phyloP scores from a whole-genome alignment of 1,140 invertebrate genomes.

The Drosophila takahashii region DNA sequence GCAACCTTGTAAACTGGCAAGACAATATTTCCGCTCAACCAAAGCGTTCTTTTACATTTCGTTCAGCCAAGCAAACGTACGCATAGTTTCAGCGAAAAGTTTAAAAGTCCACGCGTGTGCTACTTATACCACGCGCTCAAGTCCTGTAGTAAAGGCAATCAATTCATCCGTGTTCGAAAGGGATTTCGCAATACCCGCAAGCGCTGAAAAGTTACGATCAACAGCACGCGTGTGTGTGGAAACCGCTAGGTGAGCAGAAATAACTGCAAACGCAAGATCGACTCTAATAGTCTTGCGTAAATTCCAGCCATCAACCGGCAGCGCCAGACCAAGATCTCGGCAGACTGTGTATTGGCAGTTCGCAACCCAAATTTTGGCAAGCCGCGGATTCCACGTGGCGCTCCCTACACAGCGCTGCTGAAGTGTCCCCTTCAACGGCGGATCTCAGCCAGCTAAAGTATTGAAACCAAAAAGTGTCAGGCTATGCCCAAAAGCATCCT shows the following conservation, averaged over 20 bases:
- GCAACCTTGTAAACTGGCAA: too few relatives aligned
- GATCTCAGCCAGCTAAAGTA: background rate
- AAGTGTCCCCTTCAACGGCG: background rate
- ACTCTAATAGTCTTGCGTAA: background rate
- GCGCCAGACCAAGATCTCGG: background rate
- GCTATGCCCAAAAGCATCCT: background rate
- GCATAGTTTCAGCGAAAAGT: too few relatives aligned
- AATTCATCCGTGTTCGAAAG: too few relatives aligned
- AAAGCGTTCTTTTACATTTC: too few relatives aligned
- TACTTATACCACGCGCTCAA: too few relatives aligned
- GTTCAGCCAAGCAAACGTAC: too few relatives aligned
- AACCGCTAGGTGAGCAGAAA: background rate
- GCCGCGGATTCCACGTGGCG: background rate
- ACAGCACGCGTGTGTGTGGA: background rate
- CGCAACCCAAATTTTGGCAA: background rate
- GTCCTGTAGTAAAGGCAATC: too few relatives aligned
- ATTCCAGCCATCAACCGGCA: background rate
- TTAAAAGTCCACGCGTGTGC: too few relatives aligned
- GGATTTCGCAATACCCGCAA: too few relatives aligned
- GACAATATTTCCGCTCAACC: too few relatives aligned
- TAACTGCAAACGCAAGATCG: background rate
- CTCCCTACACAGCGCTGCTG: background rate
- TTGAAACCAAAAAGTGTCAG: background rate
- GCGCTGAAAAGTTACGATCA: background rate
- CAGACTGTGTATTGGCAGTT: background rate